Evolutionary conservation across 2,888 invertebrate genomes (phyloP), one percentile per base, ranked within the genome.

Genomic region (Cataglyphis altisquamis): DNA sequence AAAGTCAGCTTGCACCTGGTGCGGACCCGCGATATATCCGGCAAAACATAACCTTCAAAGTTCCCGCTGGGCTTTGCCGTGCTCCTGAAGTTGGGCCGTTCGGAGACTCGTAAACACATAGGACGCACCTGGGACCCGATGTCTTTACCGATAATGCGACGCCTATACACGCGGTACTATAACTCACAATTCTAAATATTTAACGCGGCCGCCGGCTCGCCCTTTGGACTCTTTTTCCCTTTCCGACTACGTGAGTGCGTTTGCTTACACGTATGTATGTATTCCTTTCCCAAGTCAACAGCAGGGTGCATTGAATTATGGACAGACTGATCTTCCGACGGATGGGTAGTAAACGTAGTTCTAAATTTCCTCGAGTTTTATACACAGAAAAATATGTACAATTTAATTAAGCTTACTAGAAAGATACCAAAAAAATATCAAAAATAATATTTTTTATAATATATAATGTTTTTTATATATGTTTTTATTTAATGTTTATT

Each of bases 41-140:
- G 86, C 89, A 89, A 92, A 92, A 91, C 90, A 89, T 89, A 92
- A 91, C 88, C 92, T 91, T 91, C 92, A 86, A 92, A 92, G 88
- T 92, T 93, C 81, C 85, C 87, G 85, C 82, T 73, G 84, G 87
- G 81, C 87, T 84, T 86, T 82, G 81, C 84, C 72, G 84, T 52
- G 52, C 77, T 82, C 66, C 85, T 83, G 72, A 90, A 90, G 87
- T 90, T 90, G 86, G 84, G 83, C 90, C 91, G 90, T 94, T 94
- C 88, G 84, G 87, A 89, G 91, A 91, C 93, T 93, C 93, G 91
- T 93, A 93, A 94, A 93, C 93, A 93, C 93, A 92, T 93, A 92
- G 90, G 91, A 93, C 90, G 92, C 93, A 93, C 93, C 93, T 93
- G 93, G 91, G 93, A 86, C 90, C 87, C 90, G 90, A 92, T 93